Evolutionary conservation across 1,140 invertebrate species (phyloP).

Genomic region (Glossosoma conforme): DNA sequence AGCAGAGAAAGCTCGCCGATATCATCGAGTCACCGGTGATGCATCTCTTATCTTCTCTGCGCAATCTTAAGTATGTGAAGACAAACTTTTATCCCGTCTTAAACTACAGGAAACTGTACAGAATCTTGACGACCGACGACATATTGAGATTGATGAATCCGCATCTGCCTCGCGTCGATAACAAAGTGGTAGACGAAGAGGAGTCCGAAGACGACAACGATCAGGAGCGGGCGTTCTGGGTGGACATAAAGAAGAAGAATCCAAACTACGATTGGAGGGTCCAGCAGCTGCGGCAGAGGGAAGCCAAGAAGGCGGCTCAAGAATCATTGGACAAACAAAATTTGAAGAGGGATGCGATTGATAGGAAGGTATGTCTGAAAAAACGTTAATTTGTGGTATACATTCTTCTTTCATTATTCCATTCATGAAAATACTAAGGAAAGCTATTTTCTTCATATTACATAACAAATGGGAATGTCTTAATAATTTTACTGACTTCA

Average conservation of each 20-base stretch:
- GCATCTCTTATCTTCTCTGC: constrained; percentile 60
- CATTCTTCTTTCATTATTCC: no score
- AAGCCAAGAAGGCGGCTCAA: constrained; percentile 43
- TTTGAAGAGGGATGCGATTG: constrained; percentile 35
- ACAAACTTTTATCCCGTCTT: constrained; percentile 61
- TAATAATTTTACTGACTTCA: no score
- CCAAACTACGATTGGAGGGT: constrained; percentile 48
- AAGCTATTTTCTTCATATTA: no score
- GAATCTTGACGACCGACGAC: constrained; percentile 53
- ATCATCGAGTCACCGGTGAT: constrained; percentile 65
- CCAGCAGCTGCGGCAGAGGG: constrained; percentile 39
- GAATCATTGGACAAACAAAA: constrained; percentile 25
- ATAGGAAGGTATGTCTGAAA: constrained; percentile 34
- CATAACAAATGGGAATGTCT: no score
- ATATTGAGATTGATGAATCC: constrained; percentile 49
- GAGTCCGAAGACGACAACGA: constrained; percentile 41
- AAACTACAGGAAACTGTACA: constrained; percentile 57
- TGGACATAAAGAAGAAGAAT: constrained; percentile 40
- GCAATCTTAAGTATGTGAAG: constrained; percentile 58
- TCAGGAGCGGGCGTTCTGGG: constrained; percentile 40
- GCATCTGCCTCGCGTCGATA: constrained; percentile 35
- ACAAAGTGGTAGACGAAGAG: constrained; percentile 30
- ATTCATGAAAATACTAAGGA: no score
- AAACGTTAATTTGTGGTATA: no score
- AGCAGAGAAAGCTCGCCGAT: constrained; percentile 61